These are phyloP conservation scores for Scaptodrosophila lebanonensis DNA, from an alignment of 1,140 invertebrate genomes.

Conservation along the genomic window DNA sequence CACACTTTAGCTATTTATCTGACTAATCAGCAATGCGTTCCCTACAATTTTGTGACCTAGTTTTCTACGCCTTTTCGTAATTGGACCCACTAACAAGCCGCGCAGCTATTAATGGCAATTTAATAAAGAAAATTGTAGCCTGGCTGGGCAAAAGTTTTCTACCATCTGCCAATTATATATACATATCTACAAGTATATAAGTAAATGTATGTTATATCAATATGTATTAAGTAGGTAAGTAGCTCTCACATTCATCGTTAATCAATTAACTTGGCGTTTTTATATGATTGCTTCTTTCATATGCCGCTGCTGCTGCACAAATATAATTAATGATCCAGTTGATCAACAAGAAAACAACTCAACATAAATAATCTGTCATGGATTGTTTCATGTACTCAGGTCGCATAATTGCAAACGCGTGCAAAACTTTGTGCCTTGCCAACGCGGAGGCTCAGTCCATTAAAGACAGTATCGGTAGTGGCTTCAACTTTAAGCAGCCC, in stretches of 20 bases:
- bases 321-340: slow-evolving; percentile 74
- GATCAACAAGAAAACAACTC: slow-evolving; percentile 33
- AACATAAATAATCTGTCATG: slow-evolving; percentile 56
- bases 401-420: too few relatives aligned
- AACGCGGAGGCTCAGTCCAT: too few relatives aligned
- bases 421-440: too few relatives aligned
- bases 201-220: too few relatives aligned
- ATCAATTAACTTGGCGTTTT: slow-evolving; percentile 61
- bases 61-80: slow-evolving; percentile 15
- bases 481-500: too few relatives aligned
- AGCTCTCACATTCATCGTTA: slow-evolving; percentile 29
- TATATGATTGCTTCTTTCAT: slow-evolving; percentile 42
- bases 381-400: slow-evolving; percentile 25
- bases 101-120: slow-evolving; percentile 48
- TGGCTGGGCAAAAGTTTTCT: slow-evolving; percentile 38
- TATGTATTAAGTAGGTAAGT: too few relatives aligned
- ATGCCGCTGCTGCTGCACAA: slow-evolving; percentile 42
- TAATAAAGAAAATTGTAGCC: slow-evolving; percentile 64
- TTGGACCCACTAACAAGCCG: too few relatives aligned
- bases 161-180: slow-evolving; percentile 17
- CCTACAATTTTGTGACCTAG: slow-evolving; percentile 39
- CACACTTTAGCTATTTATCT: neutral
- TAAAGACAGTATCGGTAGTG: too few relatives aligned
- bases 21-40: slow-evolving; percentile 47
- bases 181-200: too few relatives aligned